Evolutionary conservation across 2,888 invertebrate species (phyloP).

Genomic region (Dichetophora obliterata): DNA sequence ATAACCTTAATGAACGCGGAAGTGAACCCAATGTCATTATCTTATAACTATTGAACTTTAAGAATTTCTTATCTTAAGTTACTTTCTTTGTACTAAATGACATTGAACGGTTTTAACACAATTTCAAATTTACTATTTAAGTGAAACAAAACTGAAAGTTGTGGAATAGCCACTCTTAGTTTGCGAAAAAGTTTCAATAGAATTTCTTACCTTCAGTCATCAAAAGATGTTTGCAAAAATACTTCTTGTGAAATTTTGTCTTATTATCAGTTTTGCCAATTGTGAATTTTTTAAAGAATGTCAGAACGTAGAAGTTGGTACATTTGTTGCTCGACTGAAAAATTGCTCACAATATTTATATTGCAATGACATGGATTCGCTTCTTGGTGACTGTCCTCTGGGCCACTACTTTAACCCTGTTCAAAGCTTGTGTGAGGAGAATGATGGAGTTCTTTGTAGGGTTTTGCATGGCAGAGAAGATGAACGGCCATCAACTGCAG

Average conservation of each 20-base stretch:
- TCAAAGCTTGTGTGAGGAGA: conserved; percentile 55
- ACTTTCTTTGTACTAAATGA: background rate
- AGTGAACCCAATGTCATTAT: background rate
- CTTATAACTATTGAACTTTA: background rate
- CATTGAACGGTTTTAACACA: background rate
- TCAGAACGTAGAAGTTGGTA: conserved; percentile 43
- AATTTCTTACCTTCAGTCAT: too few species aligned
- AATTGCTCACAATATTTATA: conserved; percentile 60
- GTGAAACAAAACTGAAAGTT: background rate
- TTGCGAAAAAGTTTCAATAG: background rate
- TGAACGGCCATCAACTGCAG: background rate
- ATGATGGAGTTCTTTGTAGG: conserved; percentile 53
- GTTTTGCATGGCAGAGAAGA: background rate
- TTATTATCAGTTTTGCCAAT: background rate
- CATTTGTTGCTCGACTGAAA: conserved; percentile 52
- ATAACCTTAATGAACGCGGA: background rate
- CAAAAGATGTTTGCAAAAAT: conserved; percentile 10
- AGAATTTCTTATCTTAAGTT: background rate
- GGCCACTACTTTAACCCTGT: conserved; percentile 56
- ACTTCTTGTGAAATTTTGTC: background rate
- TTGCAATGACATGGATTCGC: conserved; percentile 56
- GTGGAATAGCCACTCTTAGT: background rate
- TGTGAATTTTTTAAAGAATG: conserved; percentile 56
- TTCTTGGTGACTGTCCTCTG: conserved; percentile 55
- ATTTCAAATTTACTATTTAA: background rate